phyloP scores from a whole-genome alignment of 2,888 invertebrate genomes.

The Lampropteryx suffumata region DNA sequence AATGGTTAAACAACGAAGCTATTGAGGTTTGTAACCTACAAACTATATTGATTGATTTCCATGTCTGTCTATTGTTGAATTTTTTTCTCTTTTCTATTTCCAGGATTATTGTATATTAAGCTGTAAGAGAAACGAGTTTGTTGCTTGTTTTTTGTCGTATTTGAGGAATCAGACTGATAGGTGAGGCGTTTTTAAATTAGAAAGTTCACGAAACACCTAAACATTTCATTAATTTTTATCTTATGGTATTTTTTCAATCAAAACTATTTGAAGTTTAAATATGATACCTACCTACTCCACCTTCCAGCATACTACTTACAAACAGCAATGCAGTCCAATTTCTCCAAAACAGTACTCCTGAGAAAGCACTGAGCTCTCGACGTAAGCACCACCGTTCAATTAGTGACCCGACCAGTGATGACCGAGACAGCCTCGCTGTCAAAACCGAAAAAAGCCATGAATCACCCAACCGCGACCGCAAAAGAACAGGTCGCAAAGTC shows the following conservation, averaged over 20 bases:
- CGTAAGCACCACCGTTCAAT: conserved; percentile 65
- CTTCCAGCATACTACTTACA: conserved; percentile 67
- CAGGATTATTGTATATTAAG: conserved; percentile 69
- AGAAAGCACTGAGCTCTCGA: conserved; percentile 54
- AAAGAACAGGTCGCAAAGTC: conserved; percentile 60
- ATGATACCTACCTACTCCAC: too few species aligned
- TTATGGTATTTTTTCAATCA: not conserved
- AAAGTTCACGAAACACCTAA: not conserved
- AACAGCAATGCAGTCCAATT: conserved; percentile 64
- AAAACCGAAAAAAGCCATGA: conserved; percentile 58
- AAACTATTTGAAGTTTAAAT: too few species aligned
- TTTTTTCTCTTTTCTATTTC: conserved; percentile 42
- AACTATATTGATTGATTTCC: conserved; percentile 17
- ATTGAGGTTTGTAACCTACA: conserved; percentile 70
- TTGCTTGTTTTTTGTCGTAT: conserved; percentile 81
- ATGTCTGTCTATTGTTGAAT: conserved; percentile 27
- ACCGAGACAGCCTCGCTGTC: conserved; percentile 55
- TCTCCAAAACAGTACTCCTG: conserved; percentile 65
- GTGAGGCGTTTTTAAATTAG: conserved; percentile 44
- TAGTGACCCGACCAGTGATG: conserved; percentile 71
- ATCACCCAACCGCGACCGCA: conserved; percentile 65
- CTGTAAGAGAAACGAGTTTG: conserved; percentile 77
- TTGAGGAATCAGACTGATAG: conserved; percentile 80
- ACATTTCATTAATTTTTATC: not conserved
- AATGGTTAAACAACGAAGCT: conserved; percentile 71